These are phyloP conservation scores for Semnornis frantzii DNA, from an alignment of 2,113 vertebrate species.

Conservation along the genomic window DNA sequence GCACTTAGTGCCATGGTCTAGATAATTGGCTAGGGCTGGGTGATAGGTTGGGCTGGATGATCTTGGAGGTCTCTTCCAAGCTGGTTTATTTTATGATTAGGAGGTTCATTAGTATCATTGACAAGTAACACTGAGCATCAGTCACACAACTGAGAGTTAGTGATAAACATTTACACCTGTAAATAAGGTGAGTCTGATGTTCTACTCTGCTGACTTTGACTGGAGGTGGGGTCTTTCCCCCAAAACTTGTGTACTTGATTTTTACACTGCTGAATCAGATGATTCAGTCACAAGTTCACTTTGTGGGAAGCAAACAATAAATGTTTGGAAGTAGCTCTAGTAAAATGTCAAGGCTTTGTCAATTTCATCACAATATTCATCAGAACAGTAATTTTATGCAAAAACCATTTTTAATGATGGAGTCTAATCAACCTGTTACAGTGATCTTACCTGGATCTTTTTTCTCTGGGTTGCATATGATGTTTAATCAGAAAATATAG, in stretches of 20 bases:
- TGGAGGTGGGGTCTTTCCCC: not conserved
- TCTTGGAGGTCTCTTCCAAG: too few species aligned
- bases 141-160: not conserved
- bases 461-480: not conserved
- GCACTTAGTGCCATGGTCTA: too few species aligned
- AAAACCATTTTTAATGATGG: not conserved
- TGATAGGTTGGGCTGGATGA: too few species aligned
- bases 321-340: not conserved
- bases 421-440: not conserved
- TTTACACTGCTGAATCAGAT: not conserved
- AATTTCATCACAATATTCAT: not conserved
- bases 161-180: not conserved
- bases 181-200: not conserved
- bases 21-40: too few species aligned
- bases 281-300: not conserved
- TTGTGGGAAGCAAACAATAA: not conserved
- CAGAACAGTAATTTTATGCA: not conserved
- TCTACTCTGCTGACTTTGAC: conserved; percentile 15
- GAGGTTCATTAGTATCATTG: not conserved
- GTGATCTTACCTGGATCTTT: not conserved
- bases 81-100: not conserved
- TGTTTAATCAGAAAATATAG: not conserved
- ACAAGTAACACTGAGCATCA: not conserved
- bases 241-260: not conserved
- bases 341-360: not conserved